These are phyloP conservation scores for Asteroscopus sphinx DNA, from an alignment of 2,888 invertebrate genomes.

Conservation along the genomic window DNA sequence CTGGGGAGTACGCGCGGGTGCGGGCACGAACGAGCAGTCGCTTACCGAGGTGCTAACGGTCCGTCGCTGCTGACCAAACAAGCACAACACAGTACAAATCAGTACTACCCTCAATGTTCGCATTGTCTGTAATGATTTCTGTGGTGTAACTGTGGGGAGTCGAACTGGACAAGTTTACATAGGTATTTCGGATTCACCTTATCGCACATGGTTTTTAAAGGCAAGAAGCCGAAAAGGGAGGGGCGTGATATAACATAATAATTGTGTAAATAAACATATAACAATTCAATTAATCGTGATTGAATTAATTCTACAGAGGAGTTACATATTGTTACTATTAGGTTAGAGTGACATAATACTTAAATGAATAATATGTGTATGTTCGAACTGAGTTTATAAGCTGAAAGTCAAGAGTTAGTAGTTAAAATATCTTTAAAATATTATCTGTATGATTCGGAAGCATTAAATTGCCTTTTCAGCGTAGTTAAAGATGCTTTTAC, in stretches of 20 bases:
- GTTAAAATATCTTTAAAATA: constrained; percentile 11
- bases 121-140: constrained; percentile 70
- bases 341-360: constrained; percentile 22
- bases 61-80: constrained; percentile 90
- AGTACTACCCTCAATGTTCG: constrained; percentile 85
- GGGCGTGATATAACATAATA: constrained; percentile 47
- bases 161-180: constrained; percentile 62
- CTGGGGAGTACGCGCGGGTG: constrained; percentile 76
- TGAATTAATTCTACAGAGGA: constrained; percentile 37
- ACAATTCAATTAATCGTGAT: constrained; percentile 41
- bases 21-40: constrained; percentile 80
- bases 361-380: constrained; percentile 36
- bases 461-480: constrained; percentile 7
- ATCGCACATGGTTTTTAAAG: constrained; percentile 60
- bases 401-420: constrained; percentile 28
- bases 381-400: constrained; percentile 28
- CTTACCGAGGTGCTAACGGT: constrained; percentile 89
- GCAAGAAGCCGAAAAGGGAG: constrained; percentile 54
- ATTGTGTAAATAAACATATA: constrained; percentile 53
- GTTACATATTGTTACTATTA: constrained; percentile 27
- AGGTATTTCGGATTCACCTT: constrained; percentile 62
- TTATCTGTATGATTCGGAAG: constrained; percentile 9
- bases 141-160: constrained; percentile 68
- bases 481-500: constrained; percentile 18
- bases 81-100: constrained; percentile 88